Evolutionary conservation across 2,797 vertebrate genomes (phyloP), one percentile per base, ranked within the genome.

Genomic region (Gallirallus australis): DNA sequence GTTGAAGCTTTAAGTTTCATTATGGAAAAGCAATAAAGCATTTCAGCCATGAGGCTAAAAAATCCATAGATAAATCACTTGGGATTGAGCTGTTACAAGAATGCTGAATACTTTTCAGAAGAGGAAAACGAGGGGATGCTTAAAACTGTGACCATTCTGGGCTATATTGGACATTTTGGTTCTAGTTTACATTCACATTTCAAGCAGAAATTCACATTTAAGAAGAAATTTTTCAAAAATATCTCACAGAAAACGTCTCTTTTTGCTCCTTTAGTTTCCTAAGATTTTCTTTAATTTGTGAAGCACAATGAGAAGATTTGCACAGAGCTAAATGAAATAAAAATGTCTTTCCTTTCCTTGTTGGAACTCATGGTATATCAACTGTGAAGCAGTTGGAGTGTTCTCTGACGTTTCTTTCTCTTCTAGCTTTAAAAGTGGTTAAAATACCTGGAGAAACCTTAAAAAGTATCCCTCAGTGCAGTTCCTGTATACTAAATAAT

Each of bases 21-120:
- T 93, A 61, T 77, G 85, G 90, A 86, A 93, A 94, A 94, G 59
- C 85, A 90, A 73, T 90, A 93, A 90, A 91, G 27, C 59, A 42
- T 96, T 96, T 94, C 82, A 88, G 30, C 37, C 77, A 5, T 60
- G 80, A 71, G 76, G 80, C 59, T 91, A 61, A 91, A 45, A 45
- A 89, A 89, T 94, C 85, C 39, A 54, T 73, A 76, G 73, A 94
- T 68, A 60, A 70, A 59, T 52, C 30, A 1, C 40, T 73, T 82
- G 89, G 60, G 77, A 84, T 37, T 50, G 70, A 70, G 70, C 60
- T 89, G 31, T 91, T 93, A 66, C 47, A 93, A 91, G 70, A 73
- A 91, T 93, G 59, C 48, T 18, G 52, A 90, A 81, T 9, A 11
- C 24, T 88, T 94, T 76, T 66, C 33, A 73, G 82, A 90, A 86